These are phyloP conservation scores for Encarsia formosa DNA, from an alignment of 2,888 invertebrate species.

Conservation along the genomic window DNA sequence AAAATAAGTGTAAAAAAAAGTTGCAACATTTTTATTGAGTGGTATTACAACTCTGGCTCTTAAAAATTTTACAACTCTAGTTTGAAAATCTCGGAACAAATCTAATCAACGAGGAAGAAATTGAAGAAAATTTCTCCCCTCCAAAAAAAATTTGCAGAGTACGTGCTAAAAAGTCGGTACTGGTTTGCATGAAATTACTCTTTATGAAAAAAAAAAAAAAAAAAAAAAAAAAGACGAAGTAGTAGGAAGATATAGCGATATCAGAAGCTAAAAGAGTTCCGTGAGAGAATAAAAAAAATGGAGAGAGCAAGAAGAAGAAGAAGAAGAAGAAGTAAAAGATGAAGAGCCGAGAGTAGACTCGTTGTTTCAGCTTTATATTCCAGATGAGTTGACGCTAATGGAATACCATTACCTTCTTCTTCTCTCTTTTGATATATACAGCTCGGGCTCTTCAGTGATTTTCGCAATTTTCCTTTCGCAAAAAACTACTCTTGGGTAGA, in stretches of 20 bases:
- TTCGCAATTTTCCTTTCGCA: too few species aligned
- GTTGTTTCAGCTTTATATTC: slow-evolving; percentile 35
- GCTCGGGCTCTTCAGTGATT: slow-evolving; percentile 19
- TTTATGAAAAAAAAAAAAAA: background rate
- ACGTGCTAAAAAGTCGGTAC: too few species aligned
- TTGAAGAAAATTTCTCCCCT: too few species aligned
- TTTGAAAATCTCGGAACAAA: too few species aligned
- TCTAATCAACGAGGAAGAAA: too few species aligned
- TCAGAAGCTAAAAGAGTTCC: too few species aligned
- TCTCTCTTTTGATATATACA: slow-evolving; percentile 30
- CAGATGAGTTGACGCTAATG: slow-evolving; percentile 34
- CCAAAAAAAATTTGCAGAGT: too few species aligned
- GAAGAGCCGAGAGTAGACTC: slow-evolving; percentile 25
- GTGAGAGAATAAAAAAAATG: slow-evolving; percentile 6
- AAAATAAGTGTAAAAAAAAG: too few species aligned
- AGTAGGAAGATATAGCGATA: slow-evolving; percentile 18
- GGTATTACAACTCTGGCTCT: too few species aligned
- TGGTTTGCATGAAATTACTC: background rate
- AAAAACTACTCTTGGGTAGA: background rate
- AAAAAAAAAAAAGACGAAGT: background rate
- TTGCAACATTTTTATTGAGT: too few species aligned
- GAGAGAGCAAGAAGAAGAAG: slow-evolving; percentile 12
- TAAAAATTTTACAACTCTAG: too few species aligned
- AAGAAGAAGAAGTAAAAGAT: slow-evolving; percentile 9
- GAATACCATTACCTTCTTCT: slow-evolving; percentile 33